Evolutionary conservation across 2,797 vertebrate species (phyloP).

Genomic region (Hoplostethus atlanticus): DNA sequence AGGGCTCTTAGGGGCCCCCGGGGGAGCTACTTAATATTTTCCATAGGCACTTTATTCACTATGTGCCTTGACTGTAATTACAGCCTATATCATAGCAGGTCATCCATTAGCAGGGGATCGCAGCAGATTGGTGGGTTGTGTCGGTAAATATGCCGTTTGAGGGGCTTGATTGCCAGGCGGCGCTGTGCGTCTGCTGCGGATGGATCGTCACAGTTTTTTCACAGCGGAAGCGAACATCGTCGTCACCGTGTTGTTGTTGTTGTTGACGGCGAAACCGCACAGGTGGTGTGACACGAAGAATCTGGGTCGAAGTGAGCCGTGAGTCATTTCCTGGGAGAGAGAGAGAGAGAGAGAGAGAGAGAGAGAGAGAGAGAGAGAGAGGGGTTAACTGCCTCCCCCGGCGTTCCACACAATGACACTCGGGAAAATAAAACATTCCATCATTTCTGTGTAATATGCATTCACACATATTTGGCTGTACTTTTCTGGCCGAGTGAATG

Average conservation of each 20-base stretch:
- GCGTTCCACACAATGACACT: not conserved
- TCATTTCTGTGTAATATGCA: conserved; percentile 18
- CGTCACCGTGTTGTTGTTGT: not conserved
- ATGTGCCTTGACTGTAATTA: conserved; percentile 67
- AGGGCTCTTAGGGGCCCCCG: conserved; percentile 30
- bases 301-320: not conserved
- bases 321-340: not conserved
- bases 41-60: conserved; percentile 35
- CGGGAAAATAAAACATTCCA: conserved; percentile 1
- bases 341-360: no score
- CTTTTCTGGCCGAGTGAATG: conserved; percentile 59
- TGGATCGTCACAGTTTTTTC: conserved; percentile 30
- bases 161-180: conserved; percentile 48
- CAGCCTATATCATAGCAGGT: conserved; percentile 47
- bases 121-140: conserved; percentile 61
- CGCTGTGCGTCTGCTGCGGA: not conserved
- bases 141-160: conserved; percentile 67
- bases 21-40: conserved; percentile 56
- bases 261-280: not conserved
- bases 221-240: conserved; percentile 25
- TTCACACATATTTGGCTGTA: conserved; percentile 52
- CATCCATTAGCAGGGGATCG: conserved; percentile 48
- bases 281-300: not conserved
- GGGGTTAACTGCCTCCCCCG: conserved; percentile 18
- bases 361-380: no score